Conservation (phyloP, 2,113 vertebrate genomes). For the Panthera leo region DNA sequence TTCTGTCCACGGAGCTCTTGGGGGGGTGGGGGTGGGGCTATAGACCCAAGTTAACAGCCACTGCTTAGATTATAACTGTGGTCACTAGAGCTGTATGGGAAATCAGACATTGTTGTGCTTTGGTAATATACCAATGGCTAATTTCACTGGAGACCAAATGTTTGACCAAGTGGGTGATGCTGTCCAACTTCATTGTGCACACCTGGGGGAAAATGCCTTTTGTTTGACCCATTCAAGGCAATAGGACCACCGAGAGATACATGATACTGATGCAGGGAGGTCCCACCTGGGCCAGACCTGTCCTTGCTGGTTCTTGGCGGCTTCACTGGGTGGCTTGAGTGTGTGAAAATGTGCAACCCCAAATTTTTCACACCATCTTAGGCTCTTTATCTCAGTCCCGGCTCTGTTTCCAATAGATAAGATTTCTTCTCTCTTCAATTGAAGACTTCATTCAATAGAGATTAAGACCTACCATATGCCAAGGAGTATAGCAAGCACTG, state of each 20-base stretch:
- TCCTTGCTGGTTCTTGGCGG: not conserved
- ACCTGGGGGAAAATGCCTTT: not conserved
- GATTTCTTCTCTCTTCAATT: not conserved
- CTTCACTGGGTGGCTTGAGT: not conserved
- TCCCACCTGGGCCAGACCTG: not conserved
- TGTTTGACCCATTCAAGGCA: not conserved
- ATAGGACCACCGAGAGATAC: not conserved
- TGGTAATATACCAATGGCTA: not conserved
- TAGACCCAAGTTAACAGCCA: not conserved
- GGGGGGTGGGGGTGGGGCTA: rapidly evolving
- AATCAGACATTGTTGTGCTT: not conserved
- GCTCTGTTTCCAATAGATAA: not conserved
- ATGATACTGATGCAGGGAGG: not conserved
- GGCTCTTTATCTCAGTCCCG: not conserved
- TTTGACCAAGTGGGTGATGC: not conserved
- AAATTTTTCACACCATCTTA: not conserved
- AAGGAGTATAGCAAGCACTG: not conserved
- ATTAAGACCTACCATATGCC: not conserved
- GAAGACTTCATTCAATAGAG: not conserved
- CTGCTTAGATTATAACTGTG: not conserved
- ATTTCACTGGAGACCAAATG: not conserved
- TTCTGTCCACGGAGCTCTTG: not conserved
- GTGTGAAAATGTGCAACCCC: not conserved
- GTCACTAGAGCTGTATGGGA: not conserved
- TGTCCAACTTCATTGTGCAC: not conserved